Evolutionary conservation across 2,797 vertebrate genomes (phyloP).

Genomic region (Macropodus opercularis): DNA sequence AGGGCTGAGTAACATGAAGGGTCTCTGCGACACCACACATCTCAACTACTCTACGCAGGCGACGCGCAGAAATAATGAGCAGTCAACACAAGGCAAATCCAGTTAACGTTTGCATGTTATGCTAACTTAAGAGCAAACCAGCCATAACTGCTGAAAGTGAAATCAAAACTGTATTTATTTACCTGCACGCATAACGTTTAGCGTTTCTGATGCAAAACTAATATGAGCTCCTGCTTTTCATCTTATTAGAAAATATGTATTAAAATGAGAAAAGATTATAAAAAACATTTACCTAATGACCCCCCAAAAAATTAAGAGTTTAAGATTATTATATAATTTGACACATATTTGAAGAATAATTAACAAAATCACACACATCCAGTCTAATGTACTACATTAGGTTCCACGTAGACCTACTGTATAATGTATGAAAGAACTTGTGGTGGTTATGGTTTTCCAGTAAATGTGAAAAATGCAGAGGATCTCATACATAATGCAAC

Average conservation of each 20-base stretch:
- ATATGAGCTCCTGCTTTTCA: neutral
- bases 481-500: too few species aligned
- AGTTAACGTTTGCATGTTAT: neutral
- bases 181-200: neutral
- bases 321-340: too few species aligned
- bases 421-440: too few species aligned
- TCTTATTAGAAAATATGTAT: neutral
- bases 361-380: neutral
- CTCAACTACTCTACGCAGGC: neutral
- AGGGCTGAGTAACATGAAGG: neutral
- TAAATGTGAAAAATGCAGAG: too few species aligned
- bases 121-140: neutral
- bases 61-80: neutral
- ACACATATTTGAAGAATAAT: too few species aligned
- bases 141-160: too few species aligned
- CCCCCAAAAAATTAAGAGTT: too few species aligned
- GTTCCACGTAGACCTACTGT: too few species aligned
- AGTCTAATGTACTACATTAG: neutral
- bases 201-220: neutral
- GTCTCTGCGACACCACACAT: neutral
- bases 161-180: neutral
- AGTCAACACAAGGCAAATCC: neutral
- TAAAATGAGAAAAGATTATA: too few species aligned
- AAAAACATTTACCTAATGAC: too few species aligned
- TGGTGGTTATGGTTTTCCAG: too few species aligned